Base-by-base conservation (phyloP, 1,140 invertebrate species). In the Trissolcus basalis region DNA sequence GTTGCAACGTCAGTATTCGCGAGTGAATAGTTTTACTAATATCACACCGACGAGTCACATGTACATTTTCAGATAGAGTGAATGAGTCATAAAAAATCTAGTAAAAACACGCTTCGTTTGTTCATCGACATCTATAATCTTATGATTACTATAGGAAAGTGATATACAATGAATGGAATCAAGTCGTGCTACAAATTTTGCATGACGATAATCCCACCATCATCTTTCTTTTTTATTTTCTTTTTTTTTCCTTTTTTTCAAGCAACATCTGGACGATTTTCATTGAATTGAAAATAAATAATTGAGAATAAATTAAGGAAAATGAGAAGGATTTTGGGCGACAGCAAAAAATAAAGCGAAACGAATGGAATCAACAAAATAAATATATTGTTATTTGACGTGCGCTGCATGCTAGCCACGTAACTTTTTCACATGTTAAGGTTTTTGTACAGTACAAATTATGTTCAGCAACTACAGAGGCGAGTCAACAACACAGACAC, bases 341-440 rank as follows among this genome's bases (percentile, higher is more conserved):
- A 63, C 33, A 69, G 39, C 76, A 75, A 79, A 76, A 27, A 82
- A 78, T 77, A 61, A 79, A 81, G 72, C 74, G 44, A 61, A 77
- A 79, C 65, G 41, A 80, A 75, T 81, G 78, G 78, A 79, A 81
- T 79, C 81, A 81, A 83, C 79, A 82, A 83, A 80, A 80, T 80
- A 80, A 80, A 83, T 83, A 81, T 81, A 80, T 81, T 82, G 70
- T 81, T 81, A 80, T 77, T 76, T 79, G 65, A 82, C 79, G 79
- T 82, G 76, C 78, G 78, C 65, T 59, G 68, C 73, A 76, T 79
- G 72, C 77, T 72, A 63, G 65, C 56, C 48, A 64, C 72, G 72
- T 69, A 75, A 55, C 47, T 44, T 75, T 68, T 59, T 33, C 32
- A 64, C 59, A 59, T 59, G 48, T 75, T 27, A 69, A 69, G 51